Evolutionary conservation across 2,113 vertebrate species (phyloP).

Genomic region (Naja naja): DNA sequence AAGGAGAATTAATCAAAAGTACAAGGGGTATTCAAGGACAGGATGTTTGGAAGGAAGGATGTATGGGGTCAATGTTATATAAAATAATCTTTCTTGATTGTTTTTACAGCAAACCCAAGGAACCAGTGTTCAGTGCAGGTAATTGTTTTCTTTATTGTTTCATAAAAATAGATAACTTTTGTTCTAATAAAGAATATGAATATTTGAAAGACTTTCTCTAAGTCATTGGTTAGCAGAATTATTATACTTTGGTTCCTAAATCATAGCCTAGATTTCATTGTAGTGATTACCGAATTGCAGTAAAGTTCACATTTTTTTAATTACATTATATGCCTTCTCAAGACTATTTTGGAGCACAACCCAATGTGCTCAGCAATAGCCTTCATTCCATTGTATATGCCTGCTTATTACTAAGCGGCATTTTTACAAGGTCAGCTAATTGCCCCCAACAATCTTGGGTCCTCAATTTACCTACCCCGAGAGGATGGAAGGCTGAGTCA

Average conservation of each 20-base stretch:
- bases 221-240: neutral
- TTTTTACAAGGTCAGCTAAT: too few species aligned
- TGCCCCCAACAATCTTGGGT: too few species aligned
- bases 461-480: too few species aligned
- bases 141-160: slow-evolving; percentile 63
- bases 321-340: too few species aligned
- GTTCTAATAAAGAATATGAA: neutral
- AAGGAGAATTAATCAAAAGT: neutral
- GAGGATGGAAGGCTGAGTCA: too few species aligned
- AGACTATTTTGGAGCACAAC: too few species aligned
- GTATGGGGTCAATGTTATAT: neutral
- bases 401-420: too few species aligned
- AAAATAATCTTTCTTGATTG: slow-evolving; percentile 34
- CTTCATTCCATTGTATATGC: too few species aligned
- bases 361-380: too few species aligned
- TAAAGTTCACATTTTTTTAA: slow-evolving; percentile 5
- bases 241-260: neutral
- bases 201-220: neutral
- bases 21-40: neutral
- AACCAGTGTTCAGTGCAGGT: slow-evolving; percentile 96
- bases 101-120: slow-evolving; percentile 91
- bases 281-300: neutral
- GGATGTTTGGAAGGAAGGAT: neutral
- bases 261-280: neutral
- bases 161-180: neutral